These are phyloP conservation scores for Acrossocheilus wenchowensis DNA, from an alignment of 2,797 vertebrate species.

Conservation along the genomic window DNA sequence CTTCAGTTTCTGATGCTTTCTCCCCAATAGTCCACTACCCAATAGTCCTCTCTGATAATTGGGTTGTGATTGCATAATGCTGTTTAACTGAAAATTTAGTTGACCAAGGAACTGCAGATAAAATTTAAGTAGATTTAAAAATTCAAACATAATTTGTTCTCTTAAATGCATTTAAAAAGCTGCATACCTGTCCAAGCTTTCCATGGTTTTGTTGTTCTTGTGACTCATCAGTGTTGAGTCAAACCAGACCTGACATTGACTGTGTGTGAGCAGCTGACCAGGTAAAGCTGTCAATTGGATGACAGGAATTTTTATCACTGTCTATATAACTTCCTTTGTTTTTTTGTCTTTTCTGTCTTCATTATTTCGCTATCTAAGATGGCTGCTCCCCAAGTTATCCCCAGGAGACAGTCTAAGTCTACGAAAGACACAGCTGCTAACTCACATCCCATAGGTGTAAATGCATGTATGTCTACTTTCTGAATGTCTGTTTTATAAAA, in stretches of 20 bases:
- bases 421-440: not conserved
- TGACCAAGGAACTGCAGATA: not conserved
- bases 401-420: conserved; percentile 52
- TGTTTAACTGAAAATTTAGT: not conserved
- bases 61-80: not conserved
- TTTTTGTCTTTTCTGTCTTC: not conserved
- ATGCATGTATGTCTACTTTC: not conserved
- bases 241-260: no score
- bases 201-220: not conserved
- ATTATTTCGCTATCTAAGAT: conserved; percentile 44
- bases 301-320: not conserved
- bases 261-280: not conserved
- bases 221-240: no score
- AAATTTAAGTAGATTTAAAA: not conserved
- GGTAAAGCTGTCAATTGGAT: not conserved
- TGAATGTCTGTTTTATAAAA: not conserved
- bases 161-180: not conserved
- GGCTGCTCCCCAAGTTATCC: conserved; percentile 50
- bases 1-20: not conserved
- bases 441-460: conserved; percentile 25
- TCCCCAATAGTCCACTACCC: not conserved
- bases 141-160: not conserved
- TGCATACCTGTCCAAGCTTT: not conserved
- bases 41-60: not conserved
- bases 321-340: not conserved